phyloP scores from a whole-genome alignment of 2,888 invertebrate genomes.

The Germaria angustata region DNA sequence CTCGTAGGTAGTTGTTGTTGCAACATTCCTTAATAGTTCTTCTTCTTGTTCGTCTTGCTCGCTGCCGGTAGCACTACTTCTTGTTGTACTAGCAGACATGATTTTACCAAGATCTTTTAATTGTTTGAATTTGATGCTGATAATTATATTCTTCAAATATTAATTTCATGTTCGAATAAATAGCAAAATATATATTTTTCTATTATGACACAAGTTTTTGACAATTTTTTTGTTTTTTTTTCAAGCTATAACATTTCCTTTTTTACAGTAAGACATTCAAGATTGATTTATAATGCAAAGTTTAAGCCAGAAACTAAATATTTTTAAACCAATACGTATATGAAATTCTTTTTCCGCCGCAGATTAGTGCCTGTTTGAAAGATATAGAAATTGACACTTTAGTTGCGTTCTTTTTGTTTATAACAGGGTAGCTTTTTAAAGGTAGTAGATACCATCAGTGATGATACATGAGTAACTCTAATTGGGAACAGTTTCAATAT shows the following conservation, averaged over 20 bases:
- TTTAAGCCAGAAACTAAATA: no score
- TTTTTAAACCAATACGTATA: no score
- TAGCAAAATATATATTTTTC: neutral
- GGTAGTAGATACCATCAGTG: conserved; percentile 7
- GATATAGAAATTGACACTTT: no score
- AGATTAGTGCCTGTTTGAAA: no score
- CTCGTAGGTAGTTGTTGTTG: conserved; percentile 34
- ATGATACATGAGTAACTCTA: neutral
- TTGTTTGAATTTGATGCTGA: neutral
- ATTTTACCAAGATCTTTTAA: neutral
- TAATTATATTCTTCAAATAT: neutral
- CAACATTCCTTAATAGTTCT: conserved; percentile 43
- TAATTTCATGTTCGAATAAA: neutral
- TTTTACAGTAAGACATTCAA: no score
- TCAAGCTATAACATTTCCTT: neutral
- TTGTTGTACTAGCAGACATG: conserved; percentile 4
- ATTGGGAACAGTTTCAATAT: neutral
- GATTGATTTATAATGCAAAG: no score
- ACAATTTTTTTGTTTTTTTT: neutral
- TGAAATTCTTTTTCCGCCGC: no score
- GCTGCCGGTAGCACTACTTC: neutral
- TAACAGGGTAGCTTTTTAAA: conserved; percentile 23
- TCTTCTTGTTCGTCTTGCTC: neutral
- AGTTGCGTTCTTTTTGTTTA: conserved; percentile 46
- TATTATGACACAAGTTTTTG: neutral